Conservation (phyloP, 1,140 invertebrate genomes). For the Drosophila orena region DNA sequence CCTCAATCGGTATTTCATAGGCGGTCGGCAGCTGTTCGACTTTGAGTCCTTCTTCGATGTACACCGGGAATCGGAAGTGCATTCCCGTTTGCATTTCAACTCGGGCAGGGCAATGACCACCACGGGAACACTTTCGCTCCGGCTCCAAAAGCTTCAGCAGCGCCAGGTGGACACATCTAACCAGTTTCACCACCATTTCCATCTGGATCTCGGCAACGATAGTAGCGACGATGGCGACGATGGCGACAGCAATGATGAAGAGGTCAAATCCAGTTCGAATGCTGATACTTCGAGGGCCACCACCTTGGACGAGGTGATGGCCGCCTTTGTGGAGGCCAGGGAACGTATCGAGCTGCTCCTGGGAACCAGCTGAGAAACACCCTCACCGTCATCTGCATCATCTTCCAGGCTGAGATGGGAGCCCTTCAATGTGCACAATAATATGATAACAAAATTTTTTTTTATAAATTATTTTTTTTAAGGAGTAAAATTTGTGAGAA, state of each 20-base stretch:
- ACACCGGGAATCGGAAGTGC: not conserved
- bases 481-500: no score
- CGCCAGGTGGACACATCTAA: conserved; percentile 22
- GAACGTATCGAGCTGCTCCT: conserved; percentile 55
- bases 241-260: not conserved
- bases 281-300: conserved; percentile 2
- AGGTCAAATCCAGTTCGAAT: not conserved
- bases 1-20: conserved; percentile 78
- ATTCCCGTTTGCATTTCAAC: conserved; percentile 33
- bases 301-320: conserved; percentile 60
- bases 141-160: conserved; percentile 64
- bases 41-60: conserved; percentile 61
- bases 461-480: no score
- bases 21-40: conserved; percentile 73
- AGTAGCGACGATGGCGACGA: conserved; percentile 1
- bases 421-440: not conserved
- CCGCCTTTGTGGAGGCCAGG: conserved; percentile 55
- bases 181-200: conserved; percentile 3
- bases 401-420: not conserved
- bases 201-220: conserved; percentile 11
- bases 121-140: conserved; percentile 63
- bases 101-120: conserved; percentile 34
- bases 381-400: not conserved
- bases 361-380: not conserved
- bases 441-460: no score